Conservation (phyloP, 2,888 invertebrate species). For the Nomada ferruginata region DNA sequence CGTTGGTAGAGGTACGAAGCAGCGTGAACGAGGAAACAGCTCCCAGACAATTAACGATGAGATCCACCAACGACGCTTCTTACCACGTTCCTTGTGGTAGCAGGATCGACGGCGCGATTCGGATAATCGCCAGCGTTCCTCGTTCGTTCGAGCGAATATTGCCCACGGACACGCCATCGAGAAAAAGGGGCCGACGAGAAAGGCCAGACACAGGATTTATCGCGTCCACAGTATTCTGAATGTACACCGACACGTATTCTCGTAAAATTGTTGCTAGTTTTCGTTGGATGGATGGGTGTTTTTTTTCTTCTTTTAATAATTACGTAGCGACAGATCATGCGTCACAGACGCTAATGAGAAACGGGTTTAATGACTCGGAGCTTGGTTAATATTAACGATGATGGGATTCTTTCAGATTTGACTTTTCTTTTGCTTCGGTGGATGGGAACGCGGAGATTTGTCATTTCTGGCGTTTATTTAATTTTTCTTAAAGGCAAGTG, state of each 20-base stretch:
- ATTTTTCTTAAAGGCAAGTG: no score
- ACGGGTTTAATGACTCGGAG: constrained; percentile 26
- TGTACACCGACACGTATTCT: constrained; percentile 37
- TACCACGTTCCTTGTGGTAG: constrained; percentile 36
- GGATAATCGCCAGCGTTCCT: constrained; percentile 46
- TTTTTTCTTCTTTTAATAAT: neutral
- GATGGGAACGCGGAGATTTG: neutral
- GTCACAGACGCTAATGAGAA: constrained; percentile 19
- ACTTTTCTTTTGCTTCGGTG: neutral
- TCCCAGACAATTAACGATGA: constrained; percentile 59
- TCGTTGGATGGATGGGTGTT: constrained; percentile 1
- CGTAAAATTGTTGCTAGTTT: neutral
- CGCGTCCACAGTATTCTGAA: constrained; percentile 51
- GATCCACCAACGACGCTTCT: constrained; percentile 41
- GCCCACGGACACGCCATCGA: constrained; percentile 47
- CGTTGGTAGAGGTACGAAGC: neutral
- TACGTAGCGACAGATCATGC: neutral
- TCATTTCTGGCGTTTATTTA: no score
- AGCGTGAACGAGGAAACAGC: constrained; percentile 38
- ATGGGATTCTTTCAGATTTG: neutral
- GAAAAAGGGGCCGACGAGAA: constrained; percentile 37
- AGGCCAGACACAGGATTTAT: constrained; percentile 48
- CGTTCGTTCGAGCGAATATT: constrained; percentile 44
- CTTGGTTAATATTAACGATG: neutral
- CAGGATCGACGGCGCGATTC: constrained; percentile 46